Conservation (phyloP, 2,888 invertebrate genomes). For the Boloria euphrosyne region DNA sequence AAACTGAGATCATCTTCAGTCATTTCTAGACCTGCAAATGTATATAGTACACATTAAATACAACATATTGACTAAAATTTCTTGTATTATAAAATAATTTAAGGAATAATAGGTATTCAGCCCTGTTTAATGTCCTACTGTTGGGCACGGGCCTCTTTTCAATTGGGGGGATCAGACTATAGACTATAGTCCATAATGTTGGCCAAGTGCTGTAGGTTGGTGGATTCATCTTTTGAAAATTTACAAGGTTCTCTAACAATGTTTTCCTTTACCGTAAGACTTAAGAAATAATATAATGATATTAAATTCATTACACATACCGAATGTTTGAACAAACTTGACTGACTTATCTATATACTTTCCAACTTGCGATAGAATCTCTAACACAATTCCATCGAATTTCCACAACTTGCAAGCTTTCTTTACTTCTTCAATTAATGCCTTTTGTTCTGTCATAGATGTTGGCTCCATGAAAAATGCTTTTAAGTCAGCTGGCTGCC, state of each 20-base stretch:
- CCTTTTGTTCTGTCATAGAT: conserved; percentile 84
- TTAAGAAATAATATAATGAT: no score
- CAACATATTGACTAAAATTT: neutral
- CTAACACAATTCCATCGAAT: conserved; percentile 95
- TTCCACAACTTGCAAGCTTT: conserved; percentile 87
- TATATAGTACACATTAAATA: neutral
- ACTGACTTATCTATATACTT: conserved; percentile 87
- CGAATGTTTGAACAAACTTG: conserved; percentile 85
- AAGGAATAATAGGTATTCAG: no score
- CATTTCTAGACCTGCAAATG: conserved; percentile 79
- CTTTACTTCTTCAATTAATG: conserved; percentile 86
- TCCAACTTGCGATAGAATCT: conserved; percentile 90
- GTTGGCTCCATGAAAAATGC: conserved; percentile 85
- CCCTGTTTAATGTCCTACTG: no score
- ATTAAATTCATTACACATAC: conserved; percentile 54
- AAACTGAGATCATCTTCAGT: conserved; percentile 81
- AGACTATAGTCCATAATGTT: no score
- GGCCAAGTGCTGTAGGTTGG: no score
- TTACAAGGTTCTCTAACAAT: no score
- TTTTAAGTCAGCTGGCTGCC: conserved; percentile 89
- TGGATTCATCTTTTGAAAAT: no score
- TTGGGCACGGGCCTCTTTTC: no score
- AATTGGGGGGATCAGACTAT: no score
- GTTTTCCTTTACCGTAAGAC: no score
- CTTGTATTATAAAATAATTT: no score